These are phyloP conservation scores for Leucoraja erinaceus DNA, from an alignment of 2,113 vertebrate species.

Conservation along the genomic window DNA sequence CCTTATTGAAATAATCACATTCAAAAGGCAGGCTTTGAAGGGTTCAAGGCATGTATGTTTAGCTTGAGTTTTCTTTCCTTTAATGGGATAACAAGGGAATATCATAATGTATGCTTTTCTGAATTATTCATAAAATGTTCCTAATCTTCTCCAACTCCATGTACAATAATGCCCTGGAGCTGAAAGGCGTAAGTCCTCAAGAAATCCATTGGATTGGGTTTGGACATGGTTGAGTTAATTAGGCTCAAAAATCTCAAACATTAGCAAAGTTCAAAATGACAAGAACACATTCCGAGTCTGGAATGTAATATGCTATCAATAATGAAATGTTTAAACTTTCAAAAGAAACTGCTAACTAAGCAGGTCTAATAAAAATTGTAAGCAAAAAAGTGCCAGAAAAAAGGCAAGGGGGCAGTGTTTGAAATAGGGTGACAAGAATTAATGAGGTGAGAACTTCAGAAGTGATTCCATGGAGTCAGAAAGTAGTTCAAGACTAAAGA, in stretches of 20 bases:
- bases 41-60: slow-evolving; percentile 19
- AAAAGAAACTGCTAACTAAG: background rate
- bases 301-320: background rate
- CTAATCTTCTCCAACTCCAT: slow-evolving; percentile 10
- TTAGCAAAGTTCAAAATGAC: slow-evolving; percentile 13
- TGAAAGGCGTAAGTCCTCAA: slow-evolving; percentile 9
- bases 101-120: slow-evolving; percentile 18
- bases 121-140: slow-evolving; percentile 36
- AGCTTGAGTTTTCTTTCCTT: slow-evolving; percentile 20
- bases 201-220: slow-evolving; percentile 24
- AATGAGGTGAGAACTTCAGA: background rate
- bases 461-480: background rate
- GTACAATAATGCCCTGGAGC: slow-evolving; percentile 26
- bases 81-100: slow-evolving; percentile 38
- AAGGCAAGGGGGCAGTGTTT: background rate
- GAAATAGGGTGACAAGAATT: background rate
- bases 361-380: background rate
- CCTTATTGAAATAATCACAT: slow-evolving; percentile 35
- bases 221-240: slow-evolving; percentile 28
- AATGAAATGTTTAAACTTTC: background rate
- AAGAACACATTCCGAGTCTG: background rate
- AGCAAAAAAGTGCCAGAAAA: background rate
- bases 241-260: slow-evolving; percentile 12
- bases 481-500: background rate
- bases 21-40: slow-evolving; percentile 26